Base-by-base conservation (phyloP, 2,888 invertebrate species). In the Penaeus monodon region DNA sequence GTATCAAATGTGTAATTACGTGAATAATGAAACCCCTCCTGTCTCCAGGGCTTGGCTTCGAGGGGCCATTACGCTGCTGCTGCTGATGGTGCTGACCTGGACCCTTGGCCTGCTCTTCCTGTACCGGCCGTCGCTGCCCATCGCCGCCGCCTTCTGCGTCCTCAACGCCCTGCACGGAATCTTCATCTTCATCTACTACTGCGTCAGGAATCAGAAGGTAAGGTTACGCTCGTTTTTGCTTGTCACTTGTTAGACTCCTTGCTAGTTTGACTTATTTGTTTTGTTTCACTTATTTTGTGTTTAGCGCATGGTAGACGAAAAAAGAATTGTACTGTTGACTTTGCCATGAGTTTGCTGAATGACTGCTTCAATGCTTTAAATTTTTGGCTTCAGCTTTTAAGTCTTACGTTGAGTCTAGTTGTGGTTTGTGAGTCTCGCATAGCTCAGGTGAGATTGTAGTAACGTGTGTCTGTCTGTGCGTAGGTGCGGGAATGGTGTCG, bases 171-270 rank as follows among this genome's bases (percentile, higher is more conserved):
- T 90, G 20, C 89, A 88, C 64, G 90, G 90, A 49, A 85, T 89
- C 78, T 90, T 90, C 82, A 87, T 90, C 77, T 89, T 90, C 84
- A 84, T 87, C 70, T 88, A 89, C 81, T 89, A 90, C 90, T 90
- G 90, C 82, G 65, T 89, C 85, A 88, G 89, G 86, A 90, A 90
- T 65, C 88, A 90, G 80, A 90, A 90, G 88, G 90, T 90, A 87
- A 84, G 83, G 29, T 3, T 22, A 68, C 66, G 7, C 0, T 8
- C 8, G 27, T 66, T 44, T 20, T 20, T 27, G 80, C 63, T 79
- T 80, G 78, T 12, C 33, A 38, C 29, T 22, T 29, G 29, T 74
- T 33, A 22, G 24, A 38, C 7, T 38, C 22, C 24, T n/a, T 74
- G 38, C 44, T 27, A 24, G 33, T 24, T 63, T 20, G 63, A 27